Percentiles rank a stretch among this genome's conserved stretches.
These are phyloP conservation scores for Periphyllus acericola DNA, from an alignment of 2,888 invertebrate genomes.

Conservation along the genomic window DNA sequence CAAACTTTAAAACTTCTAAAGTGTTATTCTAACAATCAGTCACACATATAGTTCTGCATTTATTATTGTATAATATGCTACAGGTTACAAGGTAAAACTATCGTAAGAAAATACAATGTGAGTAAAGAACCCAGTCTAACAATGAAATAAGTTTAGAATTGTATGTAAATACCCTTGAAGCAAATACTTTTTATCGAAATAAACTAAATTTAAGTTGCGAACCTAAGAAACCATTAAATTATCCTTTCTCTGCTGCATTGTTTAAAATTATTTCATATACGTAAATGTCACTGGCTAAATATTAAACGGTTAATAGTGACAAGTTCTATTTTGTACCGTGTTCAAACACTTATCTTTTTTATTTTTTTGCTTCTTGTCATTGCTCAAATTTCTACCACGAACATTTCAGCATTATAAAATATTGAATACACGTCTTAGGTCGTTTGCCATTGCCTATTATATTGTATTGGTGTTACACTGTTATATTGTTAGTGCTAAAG, in stretches of 20 bases:
- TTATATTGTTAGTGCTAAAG: no score
- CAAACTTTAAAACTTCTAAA: neutral
- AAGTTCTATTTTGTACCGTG: no score
- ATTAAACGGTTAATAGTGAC: neutral
- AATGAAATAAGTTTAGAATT: slow-evolving; percentile 1
- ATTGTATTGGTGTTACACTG: no score
- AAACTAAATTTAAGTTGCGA: neutral
- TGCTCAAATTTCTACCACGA: no score
- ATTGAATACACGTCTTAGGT: no score
- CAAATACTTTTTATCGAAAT: slow-evolving; percentile 5
- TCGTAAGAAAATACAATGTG: neutral
- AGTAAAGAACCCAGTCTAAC: neutral
- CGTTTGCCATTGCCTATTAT: no score
- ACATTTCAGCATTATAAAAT: no score
- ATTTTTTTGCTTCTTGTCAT: no score
- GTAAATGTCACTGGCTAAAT: neutral
- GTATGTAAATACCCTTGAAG: slow-evolving; percentile 18
- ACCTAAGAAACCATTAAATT: slow-evolving; percentile 2
- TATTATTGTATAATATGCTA: neutral
- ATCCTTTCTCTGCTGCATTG: slow-evolving; percentile 1
- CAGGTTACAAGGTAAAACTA: neutral
- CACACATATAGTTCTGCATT: neutral
- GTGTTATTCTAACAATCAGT: neutral
- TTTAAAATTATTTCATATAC: neutral
- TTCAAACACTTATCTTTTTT: no score